These are phyloP conservation scores for Esperia sulphurella DNA, from an alignment of 2,888 invertebrate species.

Conservation along the genomic window DNA sequence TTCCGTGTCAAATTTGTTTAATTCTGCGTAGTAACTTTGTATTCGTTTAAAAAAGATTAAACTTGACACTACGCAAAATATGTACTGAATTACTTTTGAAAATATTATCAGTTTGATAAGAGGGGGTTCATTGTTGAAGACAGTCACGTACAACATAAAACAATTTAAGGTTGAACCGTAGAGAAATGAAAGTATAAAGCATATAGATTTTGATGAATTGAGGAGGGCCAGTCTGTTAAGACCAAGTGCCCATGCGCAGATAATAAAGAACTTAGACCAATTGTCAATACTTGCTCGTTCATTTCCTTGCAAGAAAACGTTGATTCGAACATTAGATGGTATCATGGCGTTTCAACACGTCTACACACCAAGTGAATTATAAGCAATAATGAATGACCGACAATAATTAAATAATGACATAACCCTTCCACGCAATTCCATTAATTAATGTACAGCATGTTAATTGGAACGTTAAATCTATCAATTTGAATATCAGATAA, in stretches of 20 bases:
- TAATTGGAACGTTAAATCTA: too few relatives aligned
- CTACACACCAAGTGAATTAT: background rate
- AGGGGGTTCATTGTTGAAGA: background rate
- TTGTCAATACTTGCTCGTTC: conserved; percentile 3
- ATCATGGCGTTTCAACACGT: background rate
- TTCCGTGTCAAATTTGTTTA: conserved; percentile 1
- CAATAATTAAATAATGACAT: too few relatives aligned
- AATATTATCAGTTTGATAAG: background rate
- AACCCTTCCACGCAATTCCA: too few relatives aligned
- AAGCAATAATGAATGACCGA: too few relatives aligned
- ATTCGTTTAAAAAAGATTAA: conserved; percentile 11
- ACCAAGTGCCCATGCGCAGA: conserved; percentile 13
- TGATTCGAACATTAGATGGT: background rate
- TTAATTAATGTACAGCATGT: too few relatives aligned
- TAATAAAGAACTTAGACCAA: conserved; percentile 16
- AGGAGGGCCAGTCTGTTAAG: conserved; percentile 18
- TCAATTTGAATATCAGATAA: background rate
- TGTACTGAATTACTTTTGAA: conserved; percentile 8
- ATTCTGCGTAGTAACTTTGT: conserved; percentile 10
- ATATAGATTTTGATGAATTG: conserved; percentile 5
- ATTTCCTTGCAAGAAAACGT: background rate
- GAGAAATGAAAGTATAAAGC: background rate
- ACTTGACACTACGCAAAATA: conserved; percentile 11
- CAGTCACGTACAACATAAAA: background rate
- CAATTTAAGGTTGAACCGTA: background rate